Evolutionary conservation across 2,888 invertebrate genomes (phyloP), one percentile per base, ranked within the genome.

Genomic region (Brenthis ino): DNA sequence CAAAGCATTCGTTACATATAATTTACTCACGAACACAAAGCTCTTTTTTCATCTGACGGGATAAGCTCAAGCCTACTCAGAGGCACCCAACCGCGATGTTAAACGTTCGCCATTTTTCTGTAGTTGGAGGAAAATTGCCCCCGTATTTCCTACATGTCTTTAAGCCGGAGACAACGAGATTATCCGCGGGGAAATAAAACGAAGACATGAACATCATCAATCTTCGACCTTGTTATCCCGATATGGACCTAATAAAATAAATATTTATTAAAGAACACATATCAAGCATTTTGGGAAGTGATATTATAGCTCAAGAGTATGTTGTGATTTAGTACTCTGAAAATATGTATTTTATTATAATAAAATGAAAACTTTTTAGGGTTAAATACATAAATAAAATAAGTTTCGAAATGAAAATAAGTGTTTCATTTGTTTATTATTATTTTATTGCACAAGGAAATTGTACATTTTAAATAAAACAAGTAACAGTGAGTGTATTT

Each of bases 141-240:
- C 88, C 89, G 89, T 89, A 89, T 91, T 90, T 91, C 87, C 88
- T 90, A 88, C 88, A 88, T 89, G 87, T 87, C 89, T 89, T 88
- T 90, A 89, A 89, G 87, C 86, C 85, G 85, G 87, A 90, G 89
- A 91, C 91, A 89, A 89, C 88, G 87, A 89, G 91, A 91, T 91
- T 91, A 91, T 89, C 89, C 86, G 85, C 82, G 85, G 86, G 85
- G 85, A 89, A 89, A 90, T 89, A 91, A 90, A 89, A 89, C 85
- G 86, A 65, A 87, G 88, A 87, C 89, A 88, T 77, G 86, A 84
- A 85, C 82, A 84, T 85, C 89, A 91, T 91, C 89, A 89, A 90
- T 91, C 89, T 89, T 82, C 77, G 70, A 74, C 76, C 72, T 65
- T 69, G 71, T 71, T 71, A 71, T 65, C 70, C 72, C 65, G 65